Evolutionary conservation across 92 coral and sea anemone genomes (phyloP), one percentile per base, ranked within the genome.

Genomic region (Hydrozoanthus gracilis): DNA sequence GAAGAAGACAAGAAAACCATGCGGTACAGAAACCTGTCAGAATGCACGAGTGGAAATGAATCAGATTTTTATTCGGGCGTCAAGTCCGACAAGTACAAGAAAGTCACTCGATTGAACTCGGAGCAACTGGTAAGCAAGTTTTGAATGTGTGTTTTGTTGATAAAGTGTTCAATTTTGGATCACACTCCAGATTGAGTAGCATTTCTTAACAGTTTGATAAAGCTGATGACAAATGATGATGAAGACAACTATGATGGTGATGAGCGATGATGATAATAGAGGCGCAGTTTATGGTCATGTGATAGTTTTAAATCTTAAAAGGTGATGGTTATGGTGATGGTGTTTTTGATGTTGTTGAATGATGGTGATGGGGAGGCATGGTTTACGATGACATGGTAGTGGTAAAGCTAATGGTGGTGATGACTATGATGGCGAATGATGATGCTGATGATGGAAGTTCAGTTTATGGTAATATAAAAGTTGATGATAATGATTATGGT

Each of bases 41-140:
- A 95, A 46, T 93, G 90, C 66, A 77, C 89, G 16, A 92, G 94
- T 68, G 98, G 98, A 51, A 93, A 93, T 86, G 99, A 96, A 55
- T 90, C 95, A 0, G 96, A 89, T 72, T 51, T 89, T 27, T 85
- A 66, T 55, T 74, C 93, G 3, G 72, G 64, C 51, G 35, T 47
- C 68, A 60, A 71, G 60, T 84, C 80, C 60, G 92, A 89, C n/a
- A 94, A 90, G 14, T 96, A 86, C 84, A 93, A 91, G 79, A 96
- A 96, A 90, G 94, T 96, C 5, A 93, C 96, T 3, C 91, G 98
- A 49, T 80, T 96, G 18, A 91, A 96, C 4, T 96, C 99, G n/a
- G 99, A 93, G 27, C 96, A 96, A 68, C 84, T 96, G 98, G 99
- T 96, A 84, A 75, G 98, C 54, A 13, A 15, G 48, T 27, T 39